These are phyloP conservation scores for Drepana arcuata DNA, from an alignment of 1,140 invertebrate genomes.

Conservation along the genomic window DNA sequence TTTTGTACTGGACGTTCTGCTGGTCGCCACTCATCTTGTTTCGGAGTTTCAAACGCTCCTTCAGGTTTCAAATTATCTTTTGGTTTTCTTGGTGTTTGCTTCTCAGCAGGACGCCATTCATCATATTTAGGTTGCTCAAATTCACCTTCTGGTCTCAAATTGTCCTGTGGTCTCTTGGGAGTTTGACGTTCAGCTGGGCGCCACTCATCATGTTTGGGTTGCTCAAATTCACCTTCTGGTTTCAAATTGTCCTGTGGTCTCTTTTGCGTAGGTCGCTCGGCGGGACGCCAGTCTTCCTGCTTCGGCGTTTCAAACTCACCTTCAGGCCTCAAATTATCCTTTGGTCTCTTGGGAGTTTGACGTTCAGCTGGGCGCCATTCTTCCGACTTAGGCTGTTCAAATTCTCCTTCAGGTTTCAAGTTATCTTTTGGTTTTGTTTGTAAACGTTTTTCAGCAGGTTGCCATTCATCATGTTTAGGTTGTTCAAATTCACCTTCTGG, in stretches of 20 bases:
- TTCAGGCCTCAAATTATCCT: conserved; percentile 73
- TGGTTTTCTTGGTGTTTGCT: conserved; percentile 57
- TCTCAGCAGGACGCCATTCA: conserved; percentile 71
- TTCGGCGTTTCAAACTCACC: conserved; percentile 73
- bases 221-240: conserved; percentile 75
- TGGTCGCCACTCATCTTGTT: conserved; percentile 68
- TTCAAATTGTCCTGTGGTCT: conserved; percentile 72
- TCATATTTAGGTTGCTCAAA: conserved; percentile 62
- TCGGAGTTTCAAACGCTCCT: conserved; percentile 74
- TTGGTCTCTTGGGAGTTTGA: conserved; percentile 55
- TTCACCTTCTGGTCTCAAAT: conserved; percentile 68
- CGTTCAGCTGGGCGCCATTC: conserved; percentile 69
- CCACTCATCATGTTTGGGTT: conserved; percentile 45
- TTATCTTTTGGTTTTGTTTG: conserved; percentile 67
- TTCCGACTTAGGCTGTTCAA: conserved; percentile 67
- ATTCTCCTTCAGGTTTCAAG: conserved; percentile 71
- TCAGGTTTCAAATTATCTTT: conserved; percentile 75
- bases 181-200: conserved; percentile 46
- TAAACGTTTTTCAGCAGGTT: conserved; percentile 45
- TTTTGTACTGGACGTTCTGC: conserved; percentile 61
- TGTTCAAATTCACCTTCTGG: conserved; percentile 72
- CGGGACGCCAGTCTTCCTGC: conserved; percentile 57
- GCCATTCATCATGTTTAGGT: conserved; percentile 33
- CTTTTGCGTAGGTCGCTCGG: conserved; percentile 66
- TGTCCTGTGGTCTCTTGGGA: conserved; percentile 57